Percentiles rank a stretch among this genome's conserved stretches.
Conservation (phyloP, 1,140 invertebrate genomes). For the Polypedilum pembai region DNA sequence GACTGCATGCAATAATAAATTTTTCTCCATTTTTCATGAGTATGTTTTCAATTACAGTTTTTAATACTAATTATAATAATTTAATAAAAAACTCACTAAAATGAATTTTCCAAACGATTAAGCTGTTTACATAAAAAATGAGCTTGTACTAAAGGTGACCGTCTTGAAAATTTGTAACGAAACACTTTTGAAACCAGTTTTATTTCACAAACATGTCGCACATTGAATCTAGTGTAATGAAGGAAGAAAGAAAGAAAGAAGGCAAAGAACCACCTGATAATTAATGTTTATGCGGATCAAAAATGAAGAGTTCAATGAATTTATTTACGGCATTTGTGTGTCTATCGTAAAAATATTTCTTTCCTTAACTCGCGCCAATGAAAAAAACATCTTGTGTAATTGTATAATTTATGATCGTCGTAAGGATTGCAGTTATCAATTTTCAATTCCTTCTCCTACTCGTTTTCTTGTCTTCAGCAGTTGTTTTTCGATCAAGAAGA, state of each 20-base stretch:
- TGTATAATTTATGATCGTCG: slow-evolving; percentile 5
- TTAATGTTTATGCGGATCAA: neutral
- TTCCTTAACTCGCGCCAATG: neutral
- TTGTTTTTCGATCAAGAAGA: too few relatives aligned
- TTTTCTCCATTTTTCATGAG: too few relatives aligned
- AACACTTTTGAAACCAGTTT: slow-evolving; percentile 1
- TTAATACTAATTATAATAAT: too few relatives aligned
- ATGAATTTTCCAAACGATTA: neutral
- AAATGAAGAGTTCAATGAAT: neutral
- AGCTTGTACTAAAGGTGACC: neutral
- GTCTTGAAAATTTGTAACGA: neutral
- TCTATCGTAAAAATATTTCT: neutral
- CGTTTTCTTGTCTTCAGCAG: neutral
- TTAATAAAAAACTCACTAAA: too few relatives aligned
- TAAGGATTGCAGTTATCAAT: neutral
- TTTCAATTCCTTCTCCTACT: neutral
- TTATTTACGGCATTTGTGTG: slow-evolving; percentile 2
- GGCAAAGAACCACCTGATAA: neutral
- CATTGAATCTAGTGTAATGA: neutral
- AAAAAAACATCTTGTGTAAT: neutral
- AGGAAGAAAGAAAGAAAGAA: neutral
- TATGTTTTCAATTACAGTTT: too few relatives aligned
- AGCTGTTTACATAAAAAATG: neutral
- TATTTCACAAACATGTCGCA: neutral
- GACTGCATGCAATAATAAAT: too few relatives aligned